Evolutionary conservation across 2,113 vertebrate genomes (phyloP).

Genomic region (Canis aureus): DNA sequence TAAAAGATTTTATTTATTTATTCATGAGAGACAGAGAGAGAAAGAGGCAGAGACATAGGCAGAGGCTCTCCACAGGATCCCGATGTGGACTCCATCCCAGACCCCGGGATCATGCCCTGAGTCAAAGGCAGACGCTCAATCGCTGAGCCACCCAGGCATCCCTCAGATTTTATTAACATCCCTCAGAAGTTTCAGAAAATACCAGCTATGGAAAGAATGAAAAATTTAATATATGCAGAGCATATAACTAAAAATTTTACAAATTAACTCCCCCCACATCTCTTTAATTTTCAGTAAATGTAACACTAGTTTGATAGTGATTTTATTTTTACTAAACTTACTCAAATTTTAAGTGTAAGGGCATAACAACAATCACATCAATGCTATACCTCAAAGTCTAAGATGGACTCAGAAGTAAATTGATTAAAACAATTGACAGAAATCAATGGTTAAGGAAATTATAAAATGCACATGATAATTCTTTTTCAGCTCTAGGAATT

Average conservation of each 20-base stretch:
- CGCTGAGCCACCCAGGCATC: too few relatives aligned
- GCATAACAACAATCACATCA: not conserved
- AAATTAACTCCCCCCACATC: not conserved
- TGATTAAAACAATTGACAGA: not conserved
- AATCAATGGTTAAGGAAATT: conserved; percentile 31
- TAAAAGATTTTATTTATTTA: too few relatives aligned
- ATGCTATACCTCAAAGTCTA: not conserved
- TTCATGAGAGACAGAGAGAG: too few relatives aligned
- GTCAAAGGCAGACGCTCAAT: too few relatives aligned
- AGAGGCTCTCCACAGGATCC: too few relatives aligned
- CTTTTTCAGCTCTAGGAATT: not conserved
- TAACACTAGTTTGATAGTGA: not conserved
- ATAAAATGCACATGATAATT: not conserved
- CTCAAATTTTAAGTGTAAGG: conserved; percentile 11
- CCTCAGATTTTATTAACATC: not conserved
- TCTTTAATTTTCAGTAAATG: not conserved
- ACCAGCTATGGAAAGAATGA: not conserved
- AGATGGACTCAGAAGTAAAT: not conserved
- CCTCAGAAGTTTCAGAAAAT: not conserved
- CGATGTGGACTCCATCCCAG: too few relatives aligned
- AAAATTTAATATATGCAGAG: not conserved
- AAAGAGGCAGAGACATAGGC: too few relatives aligned
- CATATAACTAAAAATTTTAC: conserved; percentile 23
- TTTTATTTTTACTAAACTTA: conserved; percentile 10
- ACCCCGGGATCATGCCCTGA: too few relatives aligned